Percentiles rank a stretch among this genome's conserved stretches.
Conservation (phyloP, 2,113 vertebrate genomes). For the Calidris pugnax region DNA sequence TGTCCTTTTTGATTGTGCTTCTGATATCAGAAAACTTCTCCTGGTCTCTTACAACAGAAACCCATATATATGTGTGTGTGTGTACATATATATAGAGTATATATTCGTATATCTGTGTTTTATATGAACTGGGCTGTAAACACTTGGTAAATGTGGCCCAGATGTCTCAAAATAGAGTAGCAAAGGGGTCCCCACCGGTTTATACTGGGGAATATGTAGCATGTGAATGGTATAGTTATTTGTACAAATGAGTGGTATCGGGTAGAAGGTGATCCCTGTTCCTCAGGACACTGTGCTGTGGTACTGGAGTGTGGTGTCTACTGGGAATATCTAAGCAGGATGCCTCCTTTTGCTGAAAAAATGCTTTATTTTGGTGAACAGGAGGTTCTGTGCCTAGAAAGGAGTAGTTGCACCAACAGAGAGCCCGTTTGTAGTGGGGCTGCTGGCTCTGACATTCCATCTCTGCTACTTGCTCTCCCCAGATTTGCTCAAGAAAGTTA, state of each 20-base stretch:
- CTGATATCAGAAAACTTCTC: neutral
- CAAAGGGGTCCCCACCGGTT: neutral
- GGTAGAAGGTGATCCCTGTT: neutral
- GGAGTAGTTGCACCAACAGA: neutral
- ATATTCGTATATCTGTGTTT: neutral
- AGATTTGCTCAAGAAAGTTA: neutral
- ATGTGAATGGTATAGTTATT: neutral
- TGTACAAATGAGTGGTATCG: neutral
- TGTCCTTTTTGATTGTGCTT: neutral
- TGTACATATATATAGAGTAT: too few species aligned
- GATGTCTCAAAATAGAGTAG: neutral
- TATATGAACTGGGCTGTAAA: neutral
- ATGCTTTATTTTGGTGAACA: neutral
- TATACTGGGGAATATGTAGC: neutral
- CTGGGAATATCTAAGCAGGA: neutral
- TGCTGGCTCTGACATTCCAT: neutral
- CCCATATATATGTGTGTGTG: neutral
- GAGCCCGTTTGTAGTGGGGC: neutral
- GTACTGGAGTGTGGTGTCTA: neutral
- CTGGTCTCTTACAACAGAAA: neutral
- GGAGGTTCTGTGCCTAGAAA: neutral
- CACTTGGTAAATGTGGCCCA: neutral
- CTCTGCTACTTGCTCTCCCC: neutral
- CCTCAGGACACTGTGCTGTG: neutral
- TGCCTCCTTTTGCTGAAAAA: neutral